Percentiles rank a stretch among this genome's conserved stretches.
phyloP scores from a whole-genome alignment of 2,888 invertebrate genomes.

The Nomada flava region DNA sequence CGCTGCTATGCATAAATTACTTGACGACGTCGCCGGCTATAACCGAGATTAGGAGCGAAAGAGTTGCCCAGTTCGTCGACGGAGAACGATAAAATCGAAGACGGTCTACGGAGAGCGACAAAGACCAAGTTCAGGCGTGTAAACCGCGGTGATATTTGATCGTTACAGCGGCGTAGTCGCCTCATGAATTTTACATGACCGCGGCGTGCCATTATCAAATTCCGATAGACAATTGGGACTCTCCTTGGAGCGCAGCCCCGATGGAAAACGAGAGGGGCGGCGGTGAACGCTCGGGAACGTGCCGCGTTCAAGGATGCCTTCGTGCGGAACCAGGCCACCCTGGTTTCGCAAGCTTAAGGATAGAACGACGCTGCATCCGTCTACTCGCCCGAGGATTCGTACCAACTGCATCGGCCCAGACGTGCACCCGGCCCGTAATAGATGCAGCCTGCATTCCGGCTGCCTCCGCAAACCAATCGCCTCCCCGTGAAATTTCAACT shows the following conservation, averaged over 20 bases:
- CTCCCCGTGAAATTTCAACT: constrained; percentile 57
- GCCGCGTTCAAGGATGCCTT: constrained; percentile 62
- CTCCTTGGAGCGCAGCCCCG: constrained; percentile 35
- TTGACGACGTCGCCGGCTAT: no score
- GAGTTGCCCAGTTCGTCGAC: no score
- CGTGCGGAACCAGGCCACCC: constrained; percentile 48
- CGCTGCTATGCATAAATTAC: no score
- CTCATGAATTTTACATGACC: constrained; percentile 76
- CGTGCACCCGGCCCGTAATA: constrained; percentile 68
- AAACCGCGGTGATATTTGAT: constrained; percentile 69
- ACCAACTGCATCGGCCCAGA: constrained; percentile 39
- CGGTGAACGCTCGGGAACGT: constrained; percentile 65
- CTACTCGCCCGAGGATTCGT: constrained; percentile 28
- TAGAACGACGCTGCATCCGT: constrained; percentile 31
- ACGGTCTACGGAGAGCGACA: constrained; percentile 27
- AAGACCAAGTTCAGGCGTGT: constrained; percentile 58
- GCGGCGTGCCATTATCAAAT: constrained; percentile 76
- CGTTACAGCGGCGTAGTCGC: constrained; percentile 68
- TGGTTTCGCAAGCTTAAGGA: constrained; percentile 52
- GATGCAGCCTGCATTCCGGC: constrained; percentile 69
- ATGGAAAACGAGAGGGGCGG: constrained; percentile 36
- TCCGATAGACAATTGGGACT: constrained; percentile 75
- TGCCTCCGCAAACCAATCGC: constrained; percentile 56
- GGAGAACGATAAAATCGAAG: no score
- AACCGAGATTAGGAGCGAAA: no score